Evolutionary conservation across 2,113 vertebrate species (phyloP), one percentile per base, ranked within the genome.

Genomic region (Sturnus vulgaris): DNA sequence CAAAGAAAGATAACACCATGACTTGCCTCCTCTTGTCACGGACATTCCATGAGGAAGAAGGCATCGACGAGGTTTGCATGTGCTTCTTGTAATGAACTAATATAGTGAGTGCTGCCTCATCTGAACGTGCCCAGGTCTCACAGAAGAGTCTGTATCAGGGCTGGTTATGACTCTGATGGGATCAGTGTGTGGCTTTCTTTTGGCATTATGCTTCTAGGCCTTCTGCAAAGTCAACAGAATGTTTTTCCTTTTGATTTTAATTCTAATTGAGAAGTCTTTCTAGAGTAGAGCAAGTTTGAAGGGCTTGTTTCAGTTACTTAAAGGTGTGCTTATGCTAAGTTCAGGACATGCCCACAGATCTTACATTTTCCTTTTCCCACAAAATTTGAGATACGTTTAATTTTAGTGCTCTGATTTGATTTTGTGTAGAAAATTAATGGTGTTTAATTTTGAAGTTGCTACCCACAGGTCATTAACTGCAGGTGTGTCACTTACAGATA

Each of bases 31-130:
- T 99, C 94, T 95, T 99, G 92, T 99, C 99, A 12, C 98, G 99
- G 35, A 99, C 99, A 0, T 99, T 99, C 97, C 99, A 99, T 4
- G 99, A 99, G 91, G 99, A 99, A 93, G 99, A 99, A 97, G 99
- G 99, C 88, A 98, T 99, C 7, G 99, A 99, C 94, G 99, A 99
- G 98, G 99, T 99, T 97, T 94, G 98, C 81, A 33, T n/a, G 8
- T 78, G 7, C 55, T 76, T 63, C 46, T 68, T 44, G 39, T 69
- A 47, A 25, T 75, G 57, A 81, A 14, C 13, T 71, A 14, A 15
- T 6, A 2, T 2, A 20, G 4, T 59, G 44, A 77, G 37, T 28
- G 18, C 44, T 83, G 15, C 44, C 50, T 83, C 12, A 10, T 25
- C 35, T 77, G 69, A 75, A 20, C 35, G 59, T 65, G 7, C 14